phyloP scores from a whole-genome alignment of 2,797 vertebrate genomes.

The Molossus alvarezi region DNA sequence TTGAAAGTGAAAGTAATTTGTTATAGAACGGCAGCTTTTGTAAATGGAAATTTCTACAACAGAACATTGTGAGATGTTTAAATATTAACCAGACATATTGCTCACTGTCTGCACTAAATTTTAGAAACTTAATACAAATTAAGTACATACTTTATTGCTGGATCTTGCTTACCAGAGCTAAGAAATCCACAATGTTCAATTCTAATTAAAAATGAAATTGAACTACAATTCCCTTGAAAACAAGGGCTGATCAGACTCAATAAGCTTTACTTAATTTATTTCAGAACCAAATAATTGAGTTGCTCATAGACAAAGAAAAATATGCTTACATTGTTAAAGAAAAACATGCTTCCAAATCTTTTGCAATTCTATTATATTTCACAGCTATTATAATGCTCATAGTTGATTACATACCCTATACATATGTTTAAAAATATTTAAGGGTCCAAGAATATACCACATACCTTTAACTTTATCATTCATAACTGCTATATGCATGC shows the following conservation, averaged over 20 bases:
- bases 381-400: slow-evolving; percentile 54
- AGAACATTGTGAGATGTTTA: slow-evolving; percentile 86
- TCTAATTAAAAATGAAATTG: slow-evolving; percentile 93
- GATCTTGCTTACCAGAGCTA: slow-evolving; percentile 89
- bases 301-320: slow-evolving; percentile 87
- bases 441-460: not conserved
- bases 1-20: slow-evolving; percentile 86
- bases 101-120: slow-evolving; percentile 84
- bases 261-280: slow-evolving; percentile 91
- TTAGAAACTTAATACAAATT: slow-evolving; percentile 89
- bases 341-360: slow-evolving; percentile 75
- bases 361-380: slow-evolving; percentile 72
- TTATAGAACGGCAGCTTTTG: slow-evolving; percentile 82
- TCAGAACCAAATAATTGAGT: slow-evolving; percentile 91
- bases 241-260: slow-evolving; percentile 88
- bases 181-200: slow-evolving; percentile 89
- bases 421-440: not conserved
- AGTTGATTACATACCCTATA: not conserved
- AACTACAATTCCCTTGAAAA: slow-evolving; percentile 91
- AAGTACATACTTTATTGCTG: slow-evolving; percentile 88
- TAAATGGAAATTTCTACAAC: slow-evolving; percentile 86
- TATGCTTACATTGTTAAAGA: slow-evolving; percentile 85
- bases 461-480: not conserved
- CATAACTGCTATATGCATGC: not conserved
- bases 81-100: slow-evolving; percentile 87